Percentiles rank a stretch among this genome's conserved stretches.
Conservation (phyloP, 2,113 vertebrate species). For the Sander lucioperca region DNA sequence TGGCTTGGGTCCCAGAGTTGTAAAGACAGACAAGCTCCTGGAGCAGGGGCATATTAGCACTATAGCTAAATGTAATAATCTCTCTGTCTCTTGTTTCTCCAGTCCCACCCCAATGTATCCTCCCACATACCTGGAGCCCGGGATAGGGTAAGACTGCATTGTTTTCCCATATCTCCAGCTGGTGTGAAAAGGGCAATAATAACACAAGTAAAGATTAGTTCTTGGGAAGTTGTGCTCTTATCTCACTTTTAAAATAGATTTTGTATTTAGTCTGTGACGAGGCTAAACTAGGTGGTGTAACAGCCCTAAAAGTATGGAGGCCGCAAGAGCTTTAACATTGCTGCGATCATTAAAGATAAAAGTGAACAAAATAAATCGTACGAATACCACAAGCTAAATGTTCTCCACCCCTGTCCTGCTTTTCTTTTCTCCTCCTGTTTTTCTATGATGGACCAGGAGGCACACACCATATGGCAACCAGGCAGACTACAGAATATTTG, state of each 20-base stretch:
- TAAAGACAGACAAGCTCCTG: constrained; percentile 39
- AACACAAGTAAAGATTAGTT: constrained; percentile 48
- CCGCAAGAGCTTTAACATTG: background rate
- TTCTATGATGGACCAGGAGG: constrained; percentile 85
- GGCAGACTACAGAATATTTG: constrained; percentile 99
- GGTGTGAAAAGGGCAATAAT: constrained; percentile 34
- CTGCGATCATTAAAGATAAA: background rate
- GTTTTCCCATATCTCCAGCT: constrained; percentile 32
- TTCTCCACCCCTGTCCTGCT: background rate
- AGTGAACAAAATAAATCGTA: too few species aligned
- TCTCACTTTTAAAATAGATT: constrained; percentile 41
- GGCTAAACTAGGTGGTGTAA: constrained; percentile 6
- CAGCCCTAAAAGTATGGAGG: background rate
- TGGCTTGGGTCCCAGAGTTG: constrained; percentile 37
- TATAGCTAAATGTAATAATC: constrained; percentile 48
- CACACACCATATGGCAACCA: constrained; percentile 98
- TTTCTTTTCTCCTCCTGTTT: constrained; percentile 42
- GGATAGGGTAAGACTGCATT: constrained; percentile 90
- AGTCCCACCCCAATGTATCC: constrained; percentile 98
- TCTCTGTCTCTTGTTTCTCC: constrained; percentile 58
- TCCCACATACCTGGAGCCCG: constrained; percentile 96
- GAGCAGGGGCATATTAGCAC: constrained; percentile 29
- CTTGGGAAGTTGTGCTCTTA: constrained; percentile 30
- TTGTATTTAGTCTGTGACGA: constrained; percentile 27
- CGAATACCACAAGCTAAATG: constrained; percentile 1